Evolutionary conservation across 2,888 invertebrate genomes (phyloP).

Genomic region (Hemistola chrysoprasaria): DNA sequence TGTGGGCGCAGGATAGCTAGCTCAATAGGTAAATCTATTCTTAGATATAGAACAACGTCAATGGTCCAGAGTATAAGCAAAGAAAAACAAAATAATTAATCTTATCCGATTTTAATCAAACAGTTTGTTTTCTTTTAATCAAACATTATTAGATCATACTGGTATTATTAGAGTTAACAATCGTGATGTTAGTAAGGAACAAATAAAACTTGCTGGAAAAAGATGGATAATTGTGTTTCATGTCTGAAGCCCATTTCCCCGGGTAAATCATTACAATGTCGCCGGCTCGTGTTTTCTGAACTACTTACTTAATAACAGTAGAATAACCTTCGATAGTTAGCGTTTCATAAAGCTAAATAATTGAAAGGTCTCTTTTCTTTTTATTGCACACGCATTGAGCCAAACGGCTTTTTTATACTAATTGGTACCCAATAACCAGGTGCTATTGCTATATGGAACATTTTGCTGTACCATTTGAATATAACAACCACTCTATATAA

Average conservation of each 20-base stretch:
- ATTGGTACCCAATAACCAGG: no score
- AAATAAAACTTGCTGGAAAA: conserved; percentile 56
- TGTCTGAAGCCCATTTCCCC: conserved; percentile 54
- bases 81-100: conserved; percentile 10
- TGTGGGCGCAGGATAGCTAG: no score
- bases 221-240: conserved; percentile 57
- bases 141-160: conserved; percentile 12
- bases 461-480: no score
- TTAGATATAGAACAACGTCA: no score
- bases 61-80: no score
- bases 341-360: conserved; percentile 19
- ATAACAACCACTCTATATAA: no score
- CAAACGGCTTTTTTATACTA: conserved; percentile 9
- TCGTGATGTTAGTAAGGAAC: conserved; percentile 25
- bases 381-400: conserved; percentile 12
- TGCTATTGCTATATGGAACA: no score
- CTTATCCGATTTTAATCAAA: conserved; percentile 9
- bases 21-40: no score
- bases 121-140: conserved; percentile 20
- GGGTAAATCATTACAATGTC: conserved; percentile 49
- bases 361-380: conserved; percentile 17
- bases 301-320: conserved; percentile 41
- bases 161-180: conserved; percentile 22
- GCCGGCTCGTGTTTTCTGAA: conserved; percentile 33
- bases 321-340: conserved; percentile 16